Evolutionary conservation across 2,888 invertebrate species (phyloP).

Genomic region (Tinea trinotella): DNA sequence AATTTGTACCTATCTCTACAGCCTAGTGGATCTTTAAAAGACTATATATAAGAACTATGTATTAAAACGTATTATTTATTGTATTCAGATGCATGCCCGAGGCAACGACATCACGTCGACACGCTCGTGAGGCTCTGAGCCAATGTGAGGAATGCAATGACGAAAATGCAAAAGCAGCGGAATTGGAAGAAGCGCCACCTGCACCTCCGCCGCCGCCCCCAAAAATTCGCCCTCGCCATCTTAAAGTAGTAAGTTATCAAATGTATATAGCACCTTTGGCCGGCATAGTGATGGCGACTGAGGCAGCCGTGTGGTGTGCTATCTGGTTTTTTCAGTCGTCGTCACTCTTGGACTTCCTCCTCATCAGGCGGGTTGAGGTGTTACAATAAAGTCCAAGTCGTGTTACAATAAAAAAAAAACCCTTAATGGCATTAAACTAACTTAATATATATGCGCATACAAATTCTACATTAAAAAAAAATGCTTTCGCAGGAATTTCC

Average conservation of each 20-base stretch:
- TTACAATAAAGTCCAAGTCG: no score
- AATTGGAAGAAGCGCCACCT: constrained; percentile 31
- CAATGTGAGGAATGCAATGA: constrained; percentile 56
- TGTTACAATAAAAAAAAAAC: not conserved
- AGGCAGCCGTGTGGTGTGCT: no score
- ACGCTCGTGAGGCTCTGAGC: constrained; percentile 34
- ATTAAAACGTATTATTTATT: not conserved
- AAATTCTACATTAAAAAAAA: not conserved
- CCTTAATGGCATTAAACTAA: not conserved
- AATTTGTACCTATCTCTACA: not conserved
- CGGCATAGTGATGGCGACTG: no score
- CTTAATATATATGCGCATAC: no score
- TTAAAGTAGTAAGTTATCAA: not conserved
- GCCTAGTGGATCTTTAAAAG: not conserved
- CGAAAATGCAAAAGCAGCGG: constrained; percentile 38
- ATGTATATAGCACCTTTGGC: no score
- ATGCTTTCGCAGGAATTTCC: not conserved
- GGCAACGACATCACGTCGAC: constrained; percentile 56
- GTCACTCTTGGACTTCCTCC: no score
- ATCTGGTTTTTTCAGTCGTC: no score
- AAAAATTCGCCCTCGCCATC: not conserved
- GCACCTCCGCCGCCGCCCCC: constrained; percentile 25
- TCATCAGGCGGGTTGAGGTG: no score
- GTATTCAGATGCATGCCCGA: constrained; percentile 59
- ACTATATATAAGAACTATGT: not conserved